Conservation (phyloP, 2,113 vertebrate genomes). For the Callipepla squamata region DNA sequence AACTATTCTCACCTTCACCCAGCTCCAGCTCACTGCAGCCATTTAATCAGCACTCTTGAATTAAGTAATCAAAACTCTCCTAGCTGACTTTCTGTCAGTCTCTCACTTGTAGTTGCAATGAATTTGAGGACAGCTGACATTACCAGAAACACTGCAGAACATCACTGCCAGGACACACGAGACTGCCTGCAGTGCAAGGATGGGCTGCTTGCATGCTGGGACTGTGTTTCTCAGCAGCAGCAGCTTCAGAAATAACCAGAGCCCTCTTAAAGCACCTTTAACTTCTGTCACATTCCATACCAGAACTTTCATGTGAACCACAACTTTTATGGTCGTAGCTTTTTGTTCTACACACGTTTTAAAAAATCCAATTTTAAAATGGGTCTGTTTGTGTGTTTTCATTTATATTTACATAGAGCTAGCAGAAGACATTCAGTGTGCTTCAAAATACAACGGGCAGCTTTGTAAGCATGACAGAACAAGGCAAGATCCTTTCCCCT, state of each 20-base stretch:
- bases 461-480: background rate
- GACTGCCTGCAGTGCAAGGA: background rate
- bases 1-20: background rate
- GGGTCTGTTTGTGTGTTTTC: background rate
- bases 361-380: background rate
- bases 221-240: background rate
- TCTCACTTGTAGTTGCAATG: background rate
- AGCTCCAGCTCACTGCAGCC: background rate
- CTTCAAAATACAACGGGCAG: background rate
- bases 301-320: background rate
- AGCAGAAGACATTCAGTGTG: background rate
- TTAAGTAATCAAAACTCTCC: background rate
- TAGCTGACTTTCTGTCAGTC: background rate
- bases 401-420: background rate
- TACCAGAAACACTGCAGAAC: background rate
- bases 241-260: background rate
- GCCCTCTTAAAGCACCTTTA: background rate
- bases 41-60: background rate
- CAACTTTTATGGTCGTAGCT: background rate
- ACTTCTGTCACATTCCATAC: background rate
- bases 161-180: background rate
- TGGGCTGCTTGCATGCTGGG: background rate
- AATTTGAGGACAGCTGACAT: background rate
- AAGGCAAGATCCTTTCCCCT: background rate
- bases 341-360: background rate